phyloP scores from a whole-genome alignment of 2,888 invertebrate genomes.

The Drosophila leonis region DNA sequence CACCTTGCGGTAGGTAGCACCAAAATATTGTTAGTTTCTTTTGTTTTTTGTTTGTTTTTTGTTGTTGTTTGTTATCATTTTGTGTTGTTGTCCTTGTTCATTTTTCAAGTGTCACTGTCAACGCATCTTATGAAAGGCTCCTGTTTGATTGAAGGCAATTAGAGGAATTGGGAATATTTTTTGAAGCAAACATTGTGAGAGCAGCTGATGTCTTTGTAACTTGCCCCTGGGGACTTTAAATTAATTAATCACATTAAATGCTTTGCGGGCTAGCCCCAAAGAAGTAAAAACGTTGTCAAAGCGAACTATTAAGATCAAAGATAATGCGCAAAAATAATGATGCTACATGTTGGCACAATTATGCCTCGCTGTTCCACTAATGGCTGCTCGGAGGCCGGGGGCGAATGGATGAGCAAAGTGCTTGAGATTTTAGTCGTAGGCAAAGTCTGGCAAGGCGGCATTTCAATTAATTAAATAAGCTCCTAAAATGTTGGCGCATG shows the following conservation, averaged over 20 bases:
- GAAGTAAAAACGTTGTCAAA: slow-evolving; percentile 56
- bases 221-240: slow-evolving; percentile 57
- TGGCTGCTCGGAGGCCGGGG: slow-evolving; percentile 33
- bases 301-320: slow-evolving; percentile 76
- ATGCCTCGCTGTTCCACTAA: slow-evolving; percentile 62
- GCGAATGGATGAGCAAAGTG: slow-evolving; percentile 6
- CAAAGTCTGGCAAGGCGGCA: slow-evolving; percentile 19
- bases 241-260: slow-evolving; percentile 77
- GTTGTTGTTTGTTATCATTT: too few species aligned
- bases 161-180: slow-evolving; percentile 25
- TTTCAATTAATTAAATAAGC: slow-evolving; percentile 67
- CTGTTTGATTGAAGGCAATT: slow-evolving; percentile 57
- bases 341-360: slow-evolving; percentile 72
- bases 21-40: slow-evolving; percentile 40
- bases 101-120: slow-evolving; percentile 74
- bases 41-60: slow-evolving; percentile 5
- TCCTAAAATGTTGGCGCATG: slow-evolving; percentile 23
- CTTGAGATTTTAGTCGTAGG: slow-evolving; percentile 4
- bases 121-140: slow-evolving; percentile 49
- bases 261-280: slow-evolving; percentile 33
- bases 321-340: slow-evolving; percentile 72
- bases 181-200: slow-evolving; percentile 22
- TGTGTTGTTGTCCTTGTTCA: slow-evolving; percentile 9
- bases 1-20: slow-evolving; percentile 43
- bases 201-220: slow-evolving; percentile 17